Evolutionary conservation across 1,140 invertebrate species (phyloP).

Genomic region (Drosophila repleta): DNA sequence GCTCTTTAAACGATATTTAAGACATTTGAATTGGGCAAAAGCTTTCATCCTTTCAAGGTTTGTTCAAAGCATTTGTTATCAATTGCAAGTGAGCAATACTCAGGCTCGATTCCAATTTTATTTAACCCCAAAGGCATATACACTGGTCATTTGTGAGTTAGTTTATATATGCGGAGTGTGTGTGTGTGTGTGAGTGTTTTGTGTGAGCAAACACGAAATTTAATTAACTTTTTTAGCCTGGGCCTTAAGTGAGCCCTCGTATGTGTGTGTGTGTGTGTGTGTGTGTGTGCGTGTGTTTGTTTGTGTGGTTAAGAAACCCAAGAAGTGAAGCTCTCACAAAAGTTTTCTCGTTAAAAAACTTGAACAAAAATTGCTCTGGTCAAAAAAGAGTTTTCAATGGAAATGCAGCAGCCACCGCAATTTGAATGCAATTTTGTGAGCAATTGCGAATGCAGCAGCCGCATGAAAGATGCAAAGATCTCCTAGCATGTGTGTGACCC

Average conservation of each 20-base stretch:
- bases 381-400: conserved; percentile 57
- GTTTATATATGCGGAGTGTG: conserved; percentile 15
- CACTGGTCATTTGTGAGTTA: conserved; percentile 46
- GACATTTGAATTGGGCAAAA: too few relatives aligned
- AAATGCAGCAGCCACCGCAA: conserved; percentile 55
- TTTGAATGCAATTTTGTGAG: conserved; percentile 80
- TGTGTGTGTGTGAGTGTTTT: conserved; percentile 12
- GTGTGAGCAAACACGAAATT: conserved; percentile 72
- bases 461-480: conserved; percentile 61
- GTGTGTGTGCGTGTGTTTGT: conserved; percentile 31
- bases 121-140: conserved; percentile 34
- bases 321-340: conserved; percentile 47
- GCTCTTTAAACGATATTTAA: too few relatives aligned
- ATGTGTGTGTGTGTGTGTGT: conserved; percentile 9
- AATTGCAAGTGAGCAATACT: conserved; percentile 19
- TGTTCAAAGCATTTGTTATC: neutral
- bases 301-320: conserved; percentile 39
- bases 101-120: conserved; percentile 1
- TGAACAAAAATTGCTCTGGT: conserved; percentile 63
- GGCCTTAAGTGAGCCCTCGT: conserved; percentile 13
- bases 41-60: neutral
- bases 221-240: conserved; percentile 72
- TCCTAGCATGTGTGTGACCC: conserved; percentile 25
- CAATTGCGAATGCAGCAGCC: conserved; percentile 73
- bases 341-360: conserved; percentile 83